Percentiles rank a stretch among this genome's conserved stretches.
Evolutionary conservation across 2,113 vertebrate genomes (phyloP).

Genomic region (Austrofundulus limnaeus): DNA sequence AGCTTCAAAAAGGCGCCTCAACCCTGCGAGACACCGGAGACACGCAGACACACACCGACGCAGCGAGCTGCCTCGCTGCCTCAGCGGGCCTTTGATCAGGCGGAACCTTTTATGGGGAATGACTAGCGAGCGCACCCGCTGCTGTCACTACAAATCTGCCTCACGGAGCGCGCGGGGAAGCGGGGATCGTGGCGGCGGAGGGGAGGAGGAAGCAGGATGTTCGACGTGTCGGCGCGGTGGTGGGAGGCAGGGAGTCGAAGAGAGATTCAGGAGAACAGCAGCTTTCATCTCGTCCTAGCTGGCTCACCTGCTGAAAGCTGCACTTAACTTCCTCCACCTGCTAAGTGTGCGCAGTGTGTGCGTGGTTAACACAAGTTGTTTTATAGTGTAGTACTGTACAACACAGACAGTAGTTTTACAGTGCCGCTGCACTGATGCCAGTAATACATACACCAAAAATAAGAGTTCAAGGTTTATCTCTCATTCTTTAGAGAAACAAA

Average conservation of each 20-base stretch:
- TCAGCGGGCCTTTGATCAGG: constrained; percentile 80
- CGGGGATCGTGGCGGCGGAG: constrained; percentile 11
- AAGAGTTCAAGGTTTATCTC: too few species aligned
- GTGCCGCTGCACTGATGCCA: background rate
- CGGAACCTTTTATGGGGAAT: constrained; percentile 78
- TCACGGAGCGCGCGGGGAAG: constrained; percentile 60
- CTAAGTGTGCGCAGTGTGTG: constrained; percentile 19
- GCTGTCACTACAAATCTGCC: constrained; percentile 82
- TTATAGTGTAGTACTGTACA: background rate
- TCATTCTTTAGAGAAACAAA: too few species aligned
- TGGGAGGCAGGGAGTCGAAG: constrained; percentile 12
- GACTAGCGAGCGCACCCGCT: constrained; percentile 79
- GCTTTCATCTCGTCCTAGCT: constrained; percentile 75
- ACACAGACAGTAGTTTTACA: background rate
- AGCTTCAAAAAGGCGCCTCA: constrained; percentile 76
- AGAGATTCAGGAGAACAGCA: constrained; percentile 35
- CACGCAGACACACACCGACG: constrained; percentile 68
- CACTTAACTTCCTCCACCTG: constrained; percentile 69
- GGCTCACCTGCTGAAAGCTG: constrained; percentile 74
- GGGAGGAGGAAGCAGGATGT: background rate
- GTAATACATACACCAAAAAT: too few species aligned
- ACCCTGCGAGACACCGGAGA: constrained; percentile 76
- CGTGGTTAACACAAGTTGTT: constrained; percentile 16
- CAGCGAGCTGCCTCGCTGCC: constrained; percentile 66
- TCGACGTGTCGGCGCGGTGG: constrained; percentile 9